Conservation (phyloP, 2,797 vertebrate genomes). For the Okamejei kenojei region DNA sequence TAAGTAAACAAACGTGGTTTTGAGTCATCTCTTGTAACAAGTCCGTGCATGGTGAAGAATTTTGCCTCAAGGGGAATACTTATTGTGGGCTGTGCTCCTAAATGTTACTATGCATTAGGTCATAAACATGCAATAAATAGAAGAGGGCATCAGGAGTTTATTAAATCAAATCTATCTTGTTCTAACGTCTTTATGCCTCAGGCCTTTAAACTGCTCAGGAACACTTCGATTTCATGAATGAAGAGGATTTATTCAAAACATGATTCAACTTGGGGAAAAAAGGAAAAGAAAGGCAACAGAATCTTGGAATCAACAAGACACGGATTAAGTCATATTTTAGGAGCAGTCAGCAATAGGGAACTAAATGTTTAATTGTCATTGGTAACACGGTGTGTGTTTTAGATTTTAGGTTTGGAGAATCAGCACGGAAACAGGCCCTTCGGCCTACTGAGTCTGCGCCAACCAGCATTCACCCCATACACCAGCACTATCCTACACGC, state of each 20-base stretch:
- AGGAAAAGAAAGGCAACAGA: not conserved
- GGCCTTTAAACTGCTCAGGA: too few species aligned
- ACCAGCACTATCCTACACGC: too few species aligned
- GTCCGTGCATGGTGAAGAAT: too few species aligned
- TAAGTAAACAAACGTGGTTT: not conserved
- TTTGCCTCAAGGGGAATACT: not conserved
- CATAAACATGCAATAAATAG: not conserved
- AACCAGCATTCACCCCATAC: too few species aligned
- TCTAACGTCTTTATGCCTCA: not conserved
- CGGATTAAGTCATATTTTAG: not conserved
- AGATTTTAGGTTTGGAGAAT: too few species aligned
- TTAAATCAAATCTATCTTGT: too few species aligned
- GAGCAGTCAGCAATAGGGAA: not conserved
- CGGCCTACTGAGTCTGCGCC: too few species aligned
- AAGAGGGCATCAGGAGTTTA: not conserved
- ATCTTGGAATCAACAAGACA: not conserved
- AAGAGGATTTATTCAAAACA: not conserved
- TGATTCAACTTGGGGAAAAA: not conserved
- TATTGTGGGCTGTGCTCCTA: too few species aligned
- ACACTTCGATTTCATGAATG: not conserved
- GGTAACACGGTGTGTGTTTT: too few species aligned
- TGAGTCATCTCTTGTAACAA: not conserved
- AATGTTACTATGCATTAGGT: not conserved
- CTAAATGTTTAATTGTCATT: not conserved
- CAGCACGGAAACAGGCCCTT: too few species aligned